Conservation (phyloP, 2,888 invertebrate genomes). For the Tachystola acroxantha region DNA sequence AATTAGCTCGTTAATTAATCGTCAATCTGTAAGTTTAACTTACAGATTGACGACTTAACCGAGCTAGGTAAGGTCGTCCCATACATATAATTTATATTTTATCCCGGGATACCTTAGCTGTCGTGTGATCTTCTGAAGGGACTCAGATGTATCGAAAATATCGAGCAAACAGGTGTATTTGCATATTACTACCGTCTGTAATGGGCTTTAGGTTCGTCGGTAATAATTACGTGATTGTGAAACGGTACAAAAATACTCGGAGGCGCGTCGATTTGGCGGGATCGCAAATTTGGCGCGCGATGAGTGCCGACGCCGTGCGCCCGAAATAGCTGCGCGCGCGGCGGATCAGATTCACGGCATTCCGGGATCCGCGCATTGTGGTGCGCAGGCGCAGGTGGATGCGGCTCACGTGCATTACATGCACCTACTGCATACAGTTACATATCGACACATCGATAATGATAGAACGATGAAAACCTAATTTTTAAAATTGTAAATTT, state of each 20-base stretch:
- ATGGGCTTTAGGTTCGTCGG: slow-evolving; percentile 19
- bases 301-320: slow-evolving; percentile 54
- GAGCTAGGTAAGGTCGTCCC: no score
- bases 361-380: slow-evolving; percentile 48
- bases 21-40: no score
- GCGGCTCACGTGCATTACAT: slow-evolving; percentile 6
- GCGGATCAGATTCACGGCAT: slow-evolving; percentile 73
- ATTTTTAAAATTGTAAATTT: no score
- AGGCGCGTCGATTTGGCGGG: slow-evolving; percentile 69
- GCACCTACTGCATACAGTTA: no score
- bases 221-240: slow-evolving; percentile 57
- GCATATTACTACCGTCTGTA: not conserved
- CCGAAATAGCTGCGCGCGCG: slow-evolving; percentile 64
- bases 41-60: no score
- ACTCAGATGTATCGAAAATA: not conserved
- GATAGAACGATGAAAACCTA: no score
- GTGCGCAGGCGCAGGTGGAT: slow-evolving; percentile 24
- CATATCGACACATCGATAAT: no score
- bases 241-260: slow-evolving; percentile 69
- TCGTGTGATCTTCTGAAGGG: no score
- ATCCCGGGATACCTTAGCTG: no score
- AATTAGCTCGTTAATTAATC: no score
- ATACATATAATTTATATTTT: no score
- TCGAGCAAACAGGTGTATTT: not conserved
- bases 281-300: slow-evolving; percentile 75